Conservation (phyloP, 2,113 vertebrate genomes). For the Daphoenositta chrysoptera region DNA sequence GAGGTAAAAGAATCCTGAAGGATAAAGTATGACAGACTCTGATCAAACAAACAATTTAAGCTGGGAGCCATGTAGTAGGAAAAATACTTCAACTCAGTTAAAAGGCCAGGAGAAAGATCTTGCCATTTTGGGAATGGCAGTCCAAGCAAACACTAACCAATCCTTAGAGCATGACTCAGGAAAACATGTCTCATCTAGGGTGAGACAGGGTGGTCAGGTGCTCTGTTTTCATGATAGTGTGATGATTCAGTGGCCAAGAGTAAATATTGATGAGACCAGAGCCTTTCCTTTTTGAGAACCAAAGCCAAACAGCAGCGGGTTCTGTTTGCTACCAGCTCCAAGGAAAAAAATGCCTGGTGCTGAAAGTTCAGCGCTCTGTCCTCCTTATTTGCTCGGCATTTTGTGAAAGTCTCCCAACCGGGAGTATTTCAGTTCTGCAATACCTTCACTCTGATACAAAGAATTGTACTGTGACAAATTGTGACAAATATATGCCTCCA, state of each 20-base stretch:
- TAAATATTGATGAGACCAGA: not conserved
- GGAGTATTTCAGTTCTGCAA: not conserved
- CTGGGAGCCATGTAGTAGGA: not conserved
- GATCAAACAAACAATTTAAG: not conserved
- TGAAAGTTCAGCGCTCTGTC: not conserved
- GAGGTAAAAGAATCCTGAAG: not conserved
- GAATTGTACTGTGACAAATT: not conserved
- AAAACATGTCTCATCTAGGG: not conserved
- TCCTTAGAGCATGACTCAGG: not conserved
- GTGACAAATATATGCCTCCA: not conserved
- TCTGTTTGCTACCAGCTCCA: not conserved
- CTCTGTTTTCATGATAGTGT: not conserved
- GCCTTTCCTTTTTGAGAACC: not conserved
- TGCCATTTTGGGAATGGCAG: not conserved
- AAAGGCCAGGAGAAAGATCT: conserved; percentile 2
- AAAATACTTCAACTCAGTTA: not conserved
- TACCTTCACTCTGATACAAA: not conserved
- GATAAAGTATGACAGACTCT: not conserved
- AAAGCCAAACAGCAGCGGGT: not conserved
- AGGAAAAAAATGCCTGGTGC: not conserved
- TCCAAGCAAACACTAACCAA: not conserved
- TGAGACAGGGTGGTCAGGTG: conserved; percentile 1
- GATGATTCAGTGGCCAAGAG: not conserved
- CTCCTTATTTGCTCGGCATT: not conserved
- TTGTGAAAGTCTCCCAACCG: not conserved